Evolutionary conservation across 1,140 invertebrate species (phyloP), one percentile per base, ranked within the genome.

Genomic region (Drosophila parabipectinata): DNA sequence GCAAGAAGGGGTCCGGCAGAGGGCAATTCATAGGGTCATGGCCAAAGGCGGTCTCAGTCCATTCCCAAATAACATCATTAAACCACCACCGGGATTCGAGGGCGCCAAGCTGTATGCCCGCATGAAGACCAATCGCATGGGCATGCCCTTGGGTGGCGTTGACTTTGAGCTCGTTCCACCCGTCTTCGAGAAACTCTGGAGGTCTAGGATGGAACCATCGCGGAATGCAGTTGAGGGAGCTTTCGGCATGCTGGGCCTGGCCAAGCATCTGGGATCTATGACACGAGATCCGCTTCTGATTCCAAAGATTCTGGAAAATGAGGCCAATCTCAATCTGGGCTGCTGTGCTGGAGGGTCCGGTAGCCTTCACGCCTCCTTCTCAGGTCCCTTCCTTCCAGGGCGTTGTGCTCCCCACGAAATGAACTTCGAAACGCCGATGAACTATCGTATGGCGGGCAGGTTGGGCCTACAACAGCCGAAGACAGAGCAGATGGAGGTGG

Each of bases 221-320:
- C 39, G 30, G 1, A 7, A 54, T 8, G 0, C 18, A 0, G 52
- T 66, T 0, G 39, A 58, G 3, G 78, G 75, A 4, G 32, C 34
- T 15, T 85, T 72, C 30, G 82, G 82, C 1, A n/a, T 85, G 51
- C 21, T 47, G 3, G 83, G 69, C 0, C 30, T 85, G 66, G 82
- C 78, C 6, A 14, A 15, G 2, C 67, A 57, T 8, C 30, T 85
- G 18, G 48, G 24, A 30, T 24, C 52, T 1, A 48, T 61, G 2
- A 59, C 72, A 1, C 21, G 37, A 2, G 39, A 57, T 64, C 64
- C 76, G 1, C 18, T 51, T 2, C 7, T 62, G 1, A 30, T 69
- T 14, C 21, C 62, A 0, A 55, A 77, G 2, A 21, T 78, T 1
- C 60, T 71, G 8, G 78, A 64, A 0, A 53, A 75, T 5, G 61